Percentiles rank a stretch among this genome's conserved stretches.
Conservation (phyloP, 2,797 vertebrate species). For the Sebastes umbrosus region DNA sequence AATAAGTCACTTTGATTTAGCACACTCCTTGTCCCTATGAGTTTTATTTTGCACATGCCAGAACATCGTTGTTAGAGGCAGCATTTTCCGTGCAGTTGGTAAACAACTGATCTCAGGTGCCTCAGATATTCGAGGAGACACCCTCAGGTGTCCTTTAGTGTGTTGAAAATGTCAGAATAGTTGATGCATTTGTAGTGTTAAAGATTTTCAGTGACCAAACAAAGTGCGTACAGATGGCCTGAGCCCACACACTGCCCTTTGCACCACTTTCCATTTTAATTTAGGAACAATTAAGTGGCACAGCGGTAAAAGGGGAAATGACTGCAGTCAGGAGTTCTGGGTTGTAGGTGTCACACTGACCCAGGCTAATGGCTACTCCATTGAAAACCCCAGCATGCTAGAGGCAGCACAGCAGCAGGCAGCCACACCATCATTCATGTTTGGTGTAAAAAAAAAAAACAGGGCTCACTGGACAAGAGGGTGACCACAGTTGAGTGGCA, state of each 20-base stretch:
- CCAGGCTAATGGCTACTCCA: neutral
- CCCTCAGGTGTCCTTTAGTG: neutral
- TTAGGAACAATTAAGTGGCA: neutral
- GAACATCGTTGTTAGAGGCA: neutral
- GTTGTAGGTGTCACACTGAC: neutral
- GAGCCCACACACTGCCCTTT: neutral
- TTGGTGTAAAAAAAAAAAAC: constrained; percentile 4
- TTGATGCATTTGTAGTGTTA: neutral
- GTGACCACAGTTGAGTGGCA: constrained; percentile 40
- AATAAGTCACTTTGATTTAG: neutral
- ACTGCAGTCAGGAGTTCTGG: neutral
- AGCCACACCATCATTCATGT: constrained; percentile 42
- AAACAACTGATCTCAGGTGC: neutral
- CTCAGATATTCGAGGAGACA: neutral
- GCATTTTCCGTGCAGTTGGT: neutral
- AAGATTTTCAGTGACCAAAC: neutral
- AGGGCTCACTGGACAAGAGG: constrained; percentile 17
- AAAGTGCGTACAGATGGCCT: neutral
- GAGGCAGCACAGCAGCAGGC: constrained; percentile 26
- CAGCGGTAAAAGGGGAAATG: neutral
- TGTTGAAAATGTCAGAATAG: neutral
- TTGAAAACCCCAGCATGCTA: constrained; percentile 25
- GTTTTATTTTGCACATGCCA: neutral
- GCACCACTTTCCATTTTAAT: constrained; percentile 3
- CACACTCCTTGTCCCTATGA: neutral